These are phyloP conservation scores for Trichoplusia ni DNA, from an alignment of 1,140 invertebrate species.

Conservation along the genomic window DNA sequence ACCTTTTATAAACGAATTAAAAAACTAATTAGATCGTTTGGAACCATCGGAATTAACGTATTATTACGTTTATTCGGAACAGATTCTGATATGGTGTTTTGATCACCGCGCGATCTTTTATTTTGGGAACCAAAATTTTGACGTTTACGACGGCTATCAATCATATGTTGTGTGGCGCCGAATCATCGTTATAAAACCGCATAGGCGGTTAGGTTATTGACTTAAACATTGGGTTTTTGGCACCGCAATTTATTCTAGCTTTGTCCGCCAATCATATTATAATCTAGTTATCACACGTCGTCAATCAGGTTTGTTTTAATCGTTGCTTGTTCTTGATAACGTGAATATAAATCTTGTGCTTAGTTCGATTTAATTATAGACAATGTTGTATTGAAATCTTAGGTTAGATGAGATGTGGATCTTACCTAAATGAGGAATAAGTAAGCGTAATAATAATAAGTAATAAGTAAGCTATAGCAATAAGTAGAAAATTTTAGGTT, in stretches of 20 bases:
- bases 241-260: constrained; percentile 17
- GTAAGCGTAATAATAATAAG: no score
- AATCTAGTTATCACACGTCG: constrained; percentile 24
- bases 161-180: constrained; percentile 54
- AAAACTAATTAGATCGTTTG: constrained; percentile 30
- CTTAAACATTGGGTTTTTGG: constrained; percentile 38
- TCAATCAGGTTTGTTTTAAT: not conserved
- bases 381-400: no score
- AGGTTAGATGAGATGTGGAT: no score
- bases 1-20: constrained; percentile 21
- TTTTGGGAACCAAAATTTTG: constrained; percentile 61
- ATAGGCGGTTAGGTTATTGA: constrained; percentile 40
- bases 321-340: constrained; percentile 15
- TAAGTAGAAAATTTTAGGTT: no score
- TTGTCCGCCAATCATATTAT: constrained; percentile 11
- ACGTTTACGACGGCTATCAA: constrained; percentile 62
- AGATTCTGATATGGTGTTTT: constrained; percentile 54
- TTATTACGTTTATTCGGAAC: constrained; percentile 38
- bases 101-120: constrained; percentile 41
- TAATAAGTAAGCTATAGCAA: no score
- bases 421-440: no score
- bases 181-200: constrained; percentile 51
- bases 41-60: constrained; percentile 19
- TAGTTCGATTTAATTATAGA: no score
- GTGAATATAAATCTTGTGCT: constrained; percentile 35